Evolutionary conservation across 2,888 invertebrate species (phyloP), one percentile per base, ranked within the genome.

Genomic region (Galerucella calmariensis): DNA sequence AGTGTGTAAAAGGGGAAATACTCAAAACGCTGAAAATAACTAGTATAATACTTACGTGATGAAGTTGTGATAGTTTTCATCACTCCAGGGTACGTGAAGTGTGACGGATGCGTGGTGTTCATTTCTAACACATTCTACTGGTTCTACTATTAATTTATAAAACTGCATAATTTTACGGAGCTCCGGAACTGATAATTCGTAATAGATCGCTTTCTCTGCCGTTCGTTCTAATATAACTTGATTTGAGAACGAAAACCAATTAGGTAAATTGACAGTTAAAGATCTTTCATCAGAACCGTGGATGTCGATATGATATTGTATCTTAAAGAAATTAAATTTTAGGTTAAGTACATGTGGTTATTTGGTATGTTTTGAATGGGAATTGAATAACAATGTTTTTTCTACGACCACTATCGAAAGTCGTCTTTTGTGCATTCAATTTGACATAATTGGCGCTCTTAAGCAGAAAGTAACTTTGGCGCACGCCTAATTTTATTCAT

Each of bases 51-150:
- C 89, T 90, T 86, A 92, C 92, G 91, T 91, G 78, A 90, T 89
- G 86, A 89, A 90, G 83, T 90, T 89, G 82, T 90, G 91, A 62
- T 89, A 88, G 75, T 91, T 90, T 77, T 92, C 89, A 67, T 89
- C 86, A 0, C 90, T 91, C 94, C 94, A 94, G 0, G 94, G 93
- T 0, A 92, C 90, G 67, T 90, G 89, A 8, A 93, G 81, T 79
- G 90, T 91, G 0, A 90, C 91, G 0, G 91, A 89, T 0, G 91
- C 90, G 75, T 92, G 92, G 82, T 91, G 90, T 24, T 80, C 67
- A 24, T 87, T 84, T 58, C 87, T 87, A 56, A 89, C 89, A 75
- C 88, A 89, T 0, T 85, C 83, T 0, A 86, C 82, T 0, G 93
- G 90, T 77, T 91, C 91, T 0, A 94, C 88, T 77, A 89, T 86